These are phyloP conservation scores for Amaurobius ferox DNA, from an alignment of 2,888 invertebrate genomes.

Conservation along the genomic window DNA sequence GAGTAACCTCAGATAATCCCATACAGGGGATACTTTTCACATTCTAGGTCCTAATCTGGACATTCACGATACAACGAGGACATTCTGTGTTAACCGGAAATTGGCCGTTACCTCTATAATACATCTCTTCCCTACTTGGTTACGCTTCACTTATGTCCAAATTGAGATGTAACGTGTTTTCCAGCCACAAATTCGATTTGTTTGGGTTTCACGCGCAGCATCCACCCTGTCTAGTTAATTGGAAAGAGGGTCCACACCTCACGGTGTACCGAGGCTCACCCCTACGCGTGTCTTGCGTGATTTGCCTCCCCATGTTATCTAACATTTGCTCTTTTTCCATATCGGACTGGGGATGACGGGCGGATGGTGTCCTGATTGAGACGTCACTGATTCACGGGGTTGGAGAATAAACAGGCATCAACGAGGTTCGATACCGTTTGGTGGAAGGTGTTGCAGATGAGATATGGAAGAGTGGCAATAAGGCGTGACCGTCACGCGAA, in stretches of 20 bases:
- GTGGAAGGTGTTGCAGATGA: background rate
- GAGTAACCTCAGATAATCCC: too few relatives aligned
- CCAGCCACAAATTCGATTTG: background rate
- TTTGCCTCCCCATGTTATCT: background rate
- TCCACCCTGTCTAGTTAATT: background rate
- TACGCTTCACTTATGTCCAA: background rate
- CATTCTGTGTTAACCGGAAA: too few relatives aligned
- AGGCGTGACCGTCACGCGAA: background rate
- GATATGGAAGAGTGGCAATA: background rate
- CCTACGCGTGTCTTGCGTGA: constrained; percentile 7
- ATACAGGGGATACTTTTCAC: too few relatives aligned
- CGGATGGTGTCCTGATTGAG: constrained; percentile 56
- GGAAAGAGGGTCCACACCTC: background rate
- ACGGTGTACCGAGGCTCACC: background rate
- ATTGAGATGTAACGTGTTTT: constrained; percentile 9
- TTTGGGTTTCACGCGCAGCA: constrained; percentile 5
- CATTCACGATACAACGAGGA: too few relatives aligned
- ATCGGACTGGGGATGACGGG: background rate
- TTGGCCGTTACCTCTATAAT: too few relatives aligned
- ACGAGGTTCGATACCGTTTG: constrained; percentile 11
- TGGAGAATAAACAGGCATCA: constrained; percentile 23
- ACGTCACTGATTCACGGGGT: constrained; percentile 41
- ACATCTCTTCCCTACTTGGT: background rate
- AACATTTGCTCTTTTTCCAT: constrained; percentile 4
- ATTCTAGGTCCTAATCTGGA: too few relatives aligned